phyloP scores from a whole-genome alignment of 2,888 invertebrate species.

The Amphipyra berbera region DNA sequence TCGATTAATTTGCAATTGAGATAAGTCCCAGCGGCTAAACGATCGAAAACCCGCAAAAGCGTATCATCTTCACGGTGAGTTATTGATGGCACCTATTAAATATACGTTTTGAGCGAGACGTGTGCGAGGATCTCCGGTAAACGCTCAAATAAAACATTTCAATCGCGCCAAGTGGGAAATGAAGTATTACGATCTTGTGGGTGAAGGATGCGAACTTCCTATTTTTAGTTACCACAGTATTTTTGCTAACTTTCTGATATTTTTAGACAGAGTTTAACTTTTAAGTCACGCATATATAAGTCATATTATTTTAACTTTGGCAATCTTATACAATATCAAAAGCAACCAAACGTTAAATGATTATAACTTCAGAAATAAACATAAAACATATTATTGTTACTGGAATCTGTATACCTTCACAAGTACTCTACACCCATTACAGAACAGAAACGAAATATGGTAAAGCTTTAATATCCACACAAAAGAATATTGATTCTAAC shows the following conservation, averaged over 20 bases:
- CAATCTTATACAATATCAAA: conserved; percentile 16
- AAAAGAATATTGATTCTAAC: conserved; percentile 63
- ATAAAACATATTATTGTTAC: conserved; percentile 38
- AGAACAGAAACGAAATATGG: conserved; percentile 43
- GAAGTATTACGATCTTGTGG: conserved; percentile 79
- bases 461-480: conserved; percentile 44
- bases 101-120: conserved; percentile 83
- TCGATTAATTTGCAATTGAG: conserved; percentile 88
- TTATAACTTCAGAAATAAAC: conserved; percentile 20
- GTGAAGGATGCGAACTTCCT: conserved; percentile 74
- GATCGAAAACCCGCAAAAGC: conserved; percentile 80
- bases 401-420: conserved; percentile 29
- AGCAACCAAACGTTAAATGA: conserved; percentile 17
- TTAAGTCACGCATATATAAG: background rate
- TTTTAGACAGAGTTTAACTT: conserved; percentile 10
- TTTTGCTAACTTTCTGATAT: conserved; percentile 61
- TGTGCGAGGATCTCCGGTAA: conserved; percentile 74
- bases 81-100: conserved; percentile 90
- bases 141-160: conserved; percentile 86
- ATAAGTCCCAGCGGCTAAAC: conserved; percentile 81
- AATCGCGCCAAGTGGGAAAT: conserved; percentile 83
- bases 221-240: conserved; percentile 66
- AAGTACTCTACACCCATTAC: conserved; percentile 30
- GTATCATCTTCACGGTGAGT: conserved; percentile 85
- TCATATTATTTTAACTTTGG: conserved; percentile 1